Evolutionary conservation across 2,888 invertebrate genomes (phyloP).

Genomic region (Andrena trimmerana): DNA sequence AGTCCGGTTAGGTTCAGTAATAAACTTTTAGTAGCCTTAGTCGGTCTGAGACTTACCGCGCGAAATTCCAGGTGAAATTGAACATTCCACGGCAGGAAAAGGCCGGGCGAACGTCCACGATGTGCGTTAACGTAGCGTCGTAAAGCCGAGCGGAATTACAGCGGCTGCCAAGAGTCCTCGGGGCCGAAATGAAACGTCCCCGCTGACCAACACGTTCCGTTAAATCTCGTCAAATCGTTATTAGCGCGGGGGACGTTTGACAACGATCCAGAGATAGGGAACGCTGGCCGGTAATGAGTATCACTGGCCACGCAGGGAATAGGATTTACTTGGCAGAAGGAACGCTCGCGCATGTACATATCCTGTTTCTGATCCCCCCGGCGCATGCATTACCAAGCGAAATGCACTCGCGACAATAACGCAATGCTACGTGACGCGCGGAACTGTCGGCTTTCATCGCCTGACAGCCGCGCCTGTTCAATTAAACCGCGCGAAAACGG

Average conservation of each 20-base stretch:
- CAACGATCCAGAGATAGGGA: background rate
- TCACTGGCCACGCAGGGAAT: background rate
- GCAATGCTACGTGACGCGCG: constrained; percentile 9
- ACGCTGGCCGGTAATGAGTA: constrained; percentile 9
- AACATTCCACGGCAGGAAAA: constrained; percentile 51
- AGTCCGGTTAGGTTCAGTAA: constrained; percentile 36
- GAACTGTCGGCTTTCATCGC: constrained; percentile 5
- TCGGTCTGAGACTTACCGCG: constrained; percentile 16
- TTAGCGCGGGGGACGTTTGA: background rate
- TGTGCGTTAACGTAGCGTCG: constrained; percentile 23
- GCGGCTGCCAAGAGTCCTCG: background rate
- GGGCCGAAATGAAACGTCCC: background rate
- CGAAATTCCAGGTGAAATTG: constrained; percentile 57
- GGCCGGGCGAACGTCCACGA: constrained; percentile 22
- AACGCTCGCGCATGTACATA: background rate
- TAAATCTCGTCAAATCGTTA: constrained; percentile 2
- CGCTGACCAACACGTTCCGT: constrained; percentile 19
- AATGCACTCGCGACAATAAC: constrained; percentile 41
- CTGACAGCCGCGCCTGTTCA: background rate
- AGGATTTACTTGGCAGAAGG: constrained; percentile 1
- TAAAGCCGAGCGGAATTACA: constrained; percentile 37
- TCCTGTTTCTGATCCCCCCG: background rate
- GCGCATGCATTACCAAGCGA: constrained; percentile 38
- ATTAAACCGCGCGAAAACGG: background rate
- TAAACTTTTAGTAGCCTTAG: constrained; percentile 46